Evolutionary conservation across 1,140 invertebrate genomes (phyloP).

Genomic region (Melipona quadrifasciata): DNA sequence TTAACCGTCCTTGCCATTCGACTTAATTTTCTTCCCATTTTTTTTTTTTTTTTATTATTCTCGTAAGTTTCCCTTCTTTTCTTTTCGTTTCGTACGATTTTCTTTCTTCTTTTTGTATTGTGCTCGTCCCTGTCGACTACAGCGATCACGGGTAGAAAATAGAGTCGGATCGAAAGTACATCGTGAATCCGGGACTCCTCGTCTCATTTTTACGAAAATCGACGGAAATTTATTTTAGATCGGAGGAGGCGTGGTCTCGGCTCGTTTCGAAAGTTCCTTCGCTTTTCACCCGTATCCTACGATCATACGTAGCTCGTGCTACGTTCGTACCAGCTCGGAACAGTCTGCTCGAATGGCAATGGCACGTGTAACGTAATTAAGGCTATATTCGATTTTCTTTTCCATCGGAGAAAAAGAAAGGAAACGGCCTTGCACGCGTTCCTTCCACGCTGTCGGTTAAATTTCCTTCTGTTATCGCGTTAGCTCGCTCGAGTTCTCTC

Average conservation of each 20-base stretch:
- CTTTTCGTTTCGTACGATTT: not conserved
- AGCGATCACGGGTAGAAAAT: constrained; percentile 64
- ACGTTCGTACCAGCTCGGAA: not conserved
- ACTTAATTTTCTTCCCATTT: not conserved
- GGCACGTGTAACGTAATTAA: not conserved
- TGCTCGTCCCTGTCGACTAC: constrained; percentile 53
- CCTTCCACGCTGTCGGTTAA: not conserved
- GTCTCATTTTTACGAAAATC: not conserved
- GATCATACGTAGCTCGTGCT: constrained; percentile 36
- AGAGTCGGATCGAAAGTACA: constrained; percentile 52
- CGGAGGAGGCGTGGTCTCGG: constrained; percentile 34
- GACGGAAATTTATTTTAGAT: constrained; percentile 2
- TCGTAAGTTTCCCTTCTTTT: constrained; percentile 12
- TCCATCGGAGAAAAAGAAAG: not conserved
- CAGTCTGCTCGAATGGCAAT: constrained; percentile 15
- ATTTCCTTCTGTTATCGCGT: not conserved
- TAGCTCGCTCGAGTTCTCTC: not conserved
- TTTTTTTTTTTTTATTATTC: no score
- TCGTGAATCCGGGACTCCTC: constrained; percentile 51
- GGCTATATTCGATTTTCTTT: not conserved
- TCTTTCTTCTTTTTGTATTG: constrained; percentile 23
- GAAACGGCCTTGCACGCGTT: not conserved
- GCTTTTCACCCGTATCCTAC: not conserved
- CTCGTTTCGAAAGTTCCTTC: not conserved
- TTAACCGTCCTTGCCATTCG: constrained; percentile 43